These are phyloP conservation scores for Chionomys nivalis DNA, from an alignment of 2,113 vertebrate genomes.

Conservation along the genomic window DNA sequence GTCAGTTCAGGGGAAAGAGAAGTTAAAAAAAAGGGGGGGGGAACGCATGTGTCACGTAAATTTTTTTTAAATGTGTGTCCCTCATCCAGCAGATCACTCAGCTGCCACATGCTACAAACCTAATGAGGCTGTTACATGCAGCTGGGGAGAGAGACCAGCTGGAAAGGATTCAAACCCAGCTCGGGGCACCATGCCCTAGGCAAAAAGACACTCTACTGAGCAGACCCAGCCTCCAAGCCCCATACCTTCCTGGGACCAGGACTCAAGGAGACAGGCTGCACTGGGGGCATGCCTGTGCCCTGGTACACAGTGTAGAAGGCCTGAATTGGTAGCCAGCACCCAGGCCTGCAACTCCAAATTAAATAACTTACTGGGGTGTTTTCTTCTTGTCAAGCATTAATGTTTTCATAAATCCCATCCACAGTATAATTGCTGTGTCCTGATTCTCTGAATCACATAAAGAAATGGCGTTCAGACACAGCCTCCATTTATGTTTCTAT, in stretches of 20 bases:
- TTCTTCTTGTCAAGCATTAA: conserved; percentile 53
- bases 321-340: background rate
- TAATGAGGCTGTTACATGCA: background rate
- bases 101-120: background rate
- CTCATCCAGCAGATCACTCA: background rate
- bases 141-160: background rate
- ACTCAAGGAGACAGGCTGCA: background rate
- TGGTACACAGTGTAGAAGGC: background rate
- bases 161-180: background rate
- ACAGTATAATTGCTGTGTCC: conserved; percentile 30
- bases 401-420: conserved; percentile 63
- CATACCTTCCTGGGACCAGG: background rate
- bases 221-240: background rate
- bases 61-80: conserved; percentile 13
- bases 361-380: conserved; percentile 55
- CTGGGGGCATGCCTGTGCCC: background rate
- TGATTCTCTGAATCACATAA: conserved; percentile 63
- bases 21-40: background rate
- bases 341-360: conserved; percentile 40
- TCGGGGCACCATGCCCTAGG: rapidly evolving
- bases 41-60: background rate
- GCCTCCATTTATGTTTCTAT: conserved; percentile 49
- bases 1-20: conserved; percentile 41
- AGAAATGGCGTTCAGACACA: conserved; percentile 59
- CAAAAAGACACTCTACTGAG: background rate